Conservation (phyloP, 1,140 invertebrate species). For the Tribolium castaneum region DNA sequence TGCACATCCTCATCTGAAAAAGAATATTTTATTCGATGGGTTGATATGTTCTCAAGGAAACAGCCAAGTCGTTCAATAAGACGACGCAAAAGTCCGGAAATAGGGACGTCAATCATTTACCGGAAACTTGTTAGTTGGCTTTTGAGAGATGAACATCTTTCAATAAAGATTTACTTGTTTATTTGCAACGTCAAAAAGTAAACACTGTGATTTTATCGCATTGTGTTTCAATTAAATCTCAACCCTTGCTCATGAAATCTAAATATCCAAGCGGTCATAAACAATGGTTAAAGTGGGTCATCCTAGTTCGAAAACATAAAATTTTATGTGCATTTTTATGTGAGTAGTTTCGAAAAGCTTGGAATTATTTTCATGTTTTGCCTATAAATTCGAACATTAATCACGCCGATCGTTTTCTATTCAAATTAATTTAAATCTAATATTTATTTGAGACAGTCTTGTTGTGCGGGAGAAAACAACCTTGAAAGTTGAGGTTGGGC, state of each 20-base stretch:
- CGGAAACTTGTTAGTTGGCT: slow-evolving; percentile 4
- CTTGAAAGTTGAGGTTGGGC: not conserved
- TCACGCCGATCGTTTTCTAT: not conserved
- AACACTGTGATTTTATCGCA: not conserved
- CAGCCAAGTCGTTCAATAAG: not conserved
- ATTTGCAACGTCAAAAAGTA: not conserved
- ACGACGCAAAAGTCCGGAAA: not conserved
- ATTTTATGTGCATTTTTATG: slow-evolving; percentile 24
- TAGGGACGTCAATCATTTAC: slow-evolving; percentile 9
- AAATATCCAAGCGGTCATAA: slow-evolving; percentile 22
- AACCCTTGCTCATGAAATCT: not conserved
- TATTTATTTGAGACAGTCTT: not conserved
- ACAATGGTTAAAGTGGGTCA: slow-evolving; percentile 21
- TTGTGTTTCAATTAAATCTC: too few relatives aligned
- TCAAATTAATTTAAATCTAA: not conserved
- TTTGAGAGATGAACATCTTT: slow-evolving; percentile 14
- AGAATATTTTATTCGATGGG: too few relatives aligned
- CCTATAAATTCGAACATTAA: slow-evolving; percentile 17
- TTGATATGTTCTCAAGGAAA: not conserved
- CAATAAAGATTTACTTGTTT: slow-evolving; percentile 20
- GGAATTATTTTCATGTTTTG: slow-evolving; percentile 13
- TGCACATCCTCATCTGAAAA: too few relatives aligned
- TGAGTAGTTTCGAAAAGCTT: not conserved
- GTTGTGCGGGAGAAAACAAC: not conserved
- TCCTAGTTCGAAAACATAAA: slow-evolving; percentile 11